Evolutionary conservation across 1,140 invertebrate genomes (phyloP).

Genomic region (Rhynchophorus ferrugineus): DNA sequence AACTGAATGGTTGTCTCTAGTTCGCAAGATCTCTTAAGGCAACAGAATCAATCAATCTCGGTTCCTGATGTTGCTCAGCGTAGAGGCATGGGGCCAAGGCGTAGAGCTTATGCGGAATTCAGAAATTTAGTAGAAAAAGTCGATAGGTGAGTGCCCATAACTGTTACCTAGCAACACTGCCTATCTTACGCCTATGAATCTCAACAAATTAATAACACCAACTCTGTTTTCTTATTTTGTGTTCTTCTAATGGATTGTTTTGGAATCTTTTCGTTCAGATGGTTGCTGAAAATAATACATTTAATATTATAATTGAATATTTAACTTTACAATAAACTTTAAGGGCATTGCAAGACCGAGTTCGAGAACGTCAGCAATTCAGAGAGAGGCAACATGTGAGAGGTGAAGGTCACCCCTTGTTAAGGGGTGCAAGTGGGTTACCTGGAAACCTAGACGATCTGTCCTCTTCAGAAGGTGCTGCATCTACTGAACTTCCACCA

Average conservation of each 20-base stretch:
- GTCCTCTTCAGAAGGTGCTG: slow-evolving; percentile 1
- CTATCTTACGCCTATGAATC: too few relatives aligned
- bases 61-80: slow-evolving; percentile 10
- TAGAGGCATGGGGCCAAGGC: slow-evolving; percentile 18
- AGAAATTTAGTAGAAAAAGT: slow-evolving; percentile 18
- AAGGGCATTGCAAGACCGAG: slow-evolving; percentile 25
- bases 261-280: too few relatives aligned
- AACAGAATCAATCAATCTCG: slow-evolving; percentile 3
- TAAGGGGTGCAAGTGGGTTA: slow-evolving; percentile 18
- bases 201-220: too few relatives aligned
- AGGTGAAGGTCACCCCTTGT: slow-evolving; percentile 42
- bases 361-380: slow-evolving; percentile 38
- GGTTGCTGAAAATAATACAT: not conserved
- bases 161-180: too few relatives aligned
- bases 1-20: slow-evolving; percentile 6
- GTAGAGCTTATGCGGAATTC: slow-evolving; percentile 14
- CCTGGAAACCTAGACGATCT: slow-evolving; percentile 5
- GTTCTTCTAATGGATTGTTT: too few relatives aligned
- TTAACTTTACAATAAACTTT: not conserved
- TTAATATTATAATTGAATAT: not conserved
- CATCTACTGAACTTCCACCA: not conserved
- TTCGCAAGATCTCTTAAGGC: slow-evolving; percentile 18
- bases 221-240: too few relatives aligned
- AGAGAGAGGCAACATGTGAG: slow-evolving; percentile 42
- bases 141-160: slow-evolving; percentile 13